A percentile compares a stretch with the other conserved stretches of the same genome.
Evolutionary conservation across 2,113 vertebrate genomes (phyloP).

Genomic region (Rhinogobius similis): DNA sequence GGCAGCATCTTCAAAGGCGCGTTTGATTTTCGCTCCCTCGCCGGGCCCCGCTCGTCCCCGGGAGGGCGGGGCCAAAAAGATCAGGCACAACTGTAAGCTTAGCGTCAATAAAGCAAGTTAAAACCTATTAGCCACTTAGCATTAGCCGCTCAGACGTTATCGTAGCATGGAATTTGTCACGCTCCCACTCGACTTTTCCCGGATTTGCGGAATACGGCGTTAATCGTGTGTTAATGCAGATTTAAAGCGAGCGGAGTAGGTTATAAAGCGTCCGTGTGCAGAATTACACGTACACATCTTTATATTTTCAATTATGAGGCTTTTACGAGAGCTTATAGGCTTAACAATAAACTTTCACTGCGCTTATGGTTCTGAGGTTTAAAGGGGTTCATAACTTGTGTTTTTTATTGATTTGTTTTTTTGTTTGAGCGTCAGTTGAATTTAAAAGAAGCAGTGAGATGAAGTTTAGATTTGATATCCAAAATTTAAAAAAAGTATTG

Average conservation of each 20-base stretch:
- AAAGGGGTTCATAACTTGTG: too few species aligned
- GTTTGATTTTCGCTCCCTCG: slow-evolving; percentile 65
- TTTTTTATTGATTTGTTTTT: too few species aligned
- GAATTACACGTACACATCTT: neutral
- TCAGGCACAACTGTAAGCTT: slow-evolving; percentile 35
- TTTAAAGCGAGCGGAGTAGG: neutral
- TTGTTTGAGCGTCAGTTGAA: too few species aligned
- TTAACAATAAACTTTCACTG: neutral
- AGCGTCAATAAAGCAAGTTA: slow-evolving; percentile 29
- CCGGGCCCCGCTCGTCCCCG: slow-evolving; percentile 46
- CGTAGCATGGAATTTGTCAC: slow-evolving; percentile 32
- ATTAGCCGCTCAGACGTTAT: slow-evolving; percentile 44
- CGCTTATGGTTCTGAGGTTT: neutral
- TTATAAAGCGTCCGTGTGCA: neutral
- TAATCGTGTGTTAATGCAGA: slow-evolving; percentile 16
- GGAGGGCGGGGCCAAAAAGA: slow-evolving; percentile 35
- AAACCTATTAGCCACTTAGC: slow-evolving; percentile 37
- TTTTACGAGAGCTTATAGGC: neutral
- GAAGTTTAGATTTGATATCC: too few species aligned
- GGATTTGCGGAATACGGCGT: slow-evolving; percentile 27
- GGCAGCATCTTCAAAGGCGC: slow-evolving; percentile 57
- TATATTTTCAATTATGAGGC: neutral
- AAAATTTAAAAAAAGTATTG: too few species aligned
- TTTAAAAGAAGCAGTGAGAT: too few species aligned
- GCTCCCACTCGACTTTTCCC: slow-evolving; percentile 15